phyloP scores from a whole-genome alignment of 2,113 vertebrate genomes.

The Cercopithecus mona region DNA sequence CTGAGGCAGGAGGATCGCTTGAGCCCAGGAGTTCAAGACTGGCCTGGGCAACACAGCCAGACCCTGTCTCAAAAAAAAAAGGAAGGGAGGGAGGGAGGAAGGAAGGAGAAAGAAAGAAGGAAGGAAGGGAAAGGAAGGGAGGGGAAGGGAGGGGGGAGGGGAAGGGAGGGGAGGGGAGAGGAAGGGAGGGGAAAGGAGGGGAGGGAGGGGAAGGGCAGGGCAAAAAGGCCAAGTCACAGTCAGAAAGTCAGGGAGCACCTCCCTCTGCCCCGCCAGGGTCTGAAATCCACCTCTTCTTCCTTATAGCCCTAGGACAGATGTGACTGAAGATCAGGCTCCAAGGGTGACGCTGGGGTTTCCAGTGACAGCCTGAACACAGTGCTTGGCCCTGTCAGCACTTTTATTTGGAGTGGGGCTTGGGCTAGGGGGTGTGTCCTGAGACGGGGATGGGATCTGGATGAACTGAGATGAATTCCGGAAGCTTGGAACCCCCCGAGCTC shows the following conservation, averaged over 20 bases:
- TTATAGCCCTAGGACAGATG: not conserved
- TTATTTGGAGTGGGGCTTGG: not conserved
- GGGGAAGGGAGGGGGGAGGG: rapidly evolving
- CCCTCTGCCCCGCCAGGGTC: no score
- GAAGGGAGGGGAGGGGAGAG: rapidly evolving
- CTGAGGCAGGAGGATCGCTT: not conserved
- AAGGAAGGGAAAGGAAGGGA: no score
- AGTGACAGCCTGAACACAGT: no score
- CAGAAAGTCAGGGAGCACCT: not conserved
- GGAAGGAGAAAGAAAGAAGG: no score
- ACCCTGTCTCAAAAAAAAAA: not conserved
- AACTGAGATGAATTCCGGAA: not conserved
- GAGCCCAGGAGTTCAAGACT: not conserved
- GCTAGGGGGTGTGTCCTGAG: not conserved
- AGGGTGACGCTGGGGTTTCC: not conserved
- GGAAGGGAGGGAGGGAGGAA: no score
- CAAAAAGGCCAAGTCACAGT: no score
- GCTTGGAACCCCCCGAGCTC: not conserved
- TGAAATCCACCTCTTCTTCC: not conserved
- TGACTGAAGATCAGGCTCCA: not conserved
- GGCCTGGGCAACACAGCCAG: not conserved
- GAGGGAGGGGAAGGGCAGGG: not conserved
- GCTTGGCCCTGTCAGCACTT: not conserved
- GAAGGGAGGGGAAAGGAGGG: no score
- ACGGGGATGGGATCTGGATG: rapidly evolving